Evolutionary conservation across 2,797 vertebrate species (phyloP).

Genomic region (Alauda arvensis): DNA sequence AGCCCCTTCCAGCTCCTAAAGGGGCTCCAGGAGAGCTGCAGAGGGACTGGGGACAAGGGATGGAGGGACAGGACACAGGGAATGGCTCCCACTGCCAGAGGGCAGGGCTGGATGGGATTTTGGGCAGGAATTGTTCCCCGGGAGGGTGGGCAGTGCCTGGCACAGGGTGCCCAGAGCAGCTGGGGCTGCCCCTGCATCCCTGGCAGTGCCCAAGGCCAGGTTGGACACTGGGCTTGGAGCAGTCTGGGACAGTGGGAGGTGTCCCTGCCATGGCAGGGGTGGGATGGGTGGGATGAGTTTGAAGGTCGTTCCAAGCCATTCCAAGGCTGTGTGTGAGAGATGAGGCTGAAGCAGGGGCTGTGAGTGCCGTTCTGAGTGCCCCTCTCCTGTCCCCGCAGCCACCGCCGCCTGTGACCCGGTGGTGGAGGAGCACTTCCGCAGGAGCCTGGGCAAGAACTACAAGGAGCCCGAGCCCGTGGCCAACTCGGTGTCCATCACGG

Average conservation of each 20-base stretch:
- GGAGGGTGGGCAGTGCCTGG: background rate
- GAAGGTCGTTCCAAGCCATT: too few relatives aligned
- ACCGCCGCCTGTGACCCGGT: conserved; percentile 88
- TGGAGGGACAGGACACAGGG: background rate
- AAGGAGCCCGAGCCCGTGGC: conserved; percentile 91
- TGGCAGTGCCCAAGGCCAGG: background rate
- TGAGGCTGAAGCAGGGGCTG: rapidly evolving
- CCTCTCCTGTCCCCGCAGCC: conserved; percentile 55
- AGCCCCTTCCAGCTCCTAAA: background rate
- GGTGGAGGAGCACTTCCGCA: conserved; percentile 97
- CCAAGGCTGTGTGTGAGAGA: rapidly evolving
- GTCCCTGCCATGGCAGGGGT: background rate
- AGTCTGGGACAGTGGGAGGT: rapidly evolving
- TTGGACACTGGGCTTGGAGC: background rate
- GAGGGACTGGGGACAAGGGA: too few relatives aligned
- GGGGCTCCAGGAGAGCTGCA: background rate
- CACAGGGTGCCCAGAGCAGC: background rate
- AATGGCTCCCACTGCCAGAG: background rate
- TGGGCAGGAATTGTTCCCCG: rapidly evolving
- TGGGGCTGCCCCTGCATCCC: background rate
- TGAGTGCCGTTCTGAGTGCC: background rate
- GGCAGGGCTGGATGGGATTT: background rate
- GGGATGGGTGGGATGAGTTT: too few relatives aligned
- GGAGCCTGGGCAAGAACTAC: conserved; percentile 97
- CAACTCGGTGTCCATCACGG: conserved; percentile 97